These are phyloP conservation scores for Gadopsis marmoratus DNA, from an alignment of 2,797 vertebrate species.

Conservation along the genomic window DNA sequence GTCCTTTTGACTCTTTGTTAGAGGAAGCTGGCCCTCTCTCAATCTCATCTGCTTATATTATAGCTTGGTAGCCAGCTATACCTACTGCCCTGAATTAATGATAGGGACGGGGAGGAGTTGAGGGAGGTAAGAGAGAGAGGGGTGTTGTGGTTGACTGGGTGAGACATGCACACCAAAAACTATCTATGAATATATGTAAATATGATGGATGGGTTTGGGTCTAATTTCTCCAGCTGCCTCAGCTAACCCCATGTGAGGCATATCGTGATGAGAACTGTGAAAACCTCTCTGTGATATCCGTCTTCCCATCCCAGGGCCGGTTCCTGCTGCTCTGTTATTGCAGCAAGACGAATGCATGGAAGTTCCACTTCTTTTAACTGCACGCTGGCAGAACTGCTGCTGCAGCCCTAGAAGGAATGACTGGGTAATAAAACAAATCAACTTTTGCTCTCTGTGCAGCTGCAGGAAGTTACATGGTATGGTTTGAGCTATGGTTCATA, in stretches of 20 bases:
- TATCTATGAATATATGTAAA: constrained; percentile 78
- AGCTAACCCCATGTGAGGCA: constrained; percentile 67
- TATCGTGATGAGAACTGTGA: constrained; percentile 71
- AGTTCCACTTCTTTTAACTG: constrained; percentile 39
- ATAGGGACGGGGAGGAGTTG: constrained; percentile 28
- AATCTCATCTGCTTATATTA: constrained; percentile 84
- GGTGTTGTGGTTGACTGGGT: constrained; percentile 64
- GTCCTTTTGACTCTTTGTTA: constrained; percentile 84
- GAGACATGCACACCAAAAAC: constrained; percentile 63
- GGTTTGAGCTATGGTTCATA: not conserved
- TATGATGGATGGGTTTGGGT: constrained; percentile 76
- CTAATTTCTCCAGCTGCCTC: constrained; percentile 76
- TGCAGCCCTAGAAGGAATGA: constrained; percentile 41
- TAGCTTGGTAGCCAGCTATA: constrained; percentile 66
- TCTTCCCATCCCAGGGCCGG: constrained; percentile 54
- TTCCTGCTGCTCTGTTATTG: constrained; percentile 61
- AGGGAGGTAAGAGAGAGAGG: not conserved
- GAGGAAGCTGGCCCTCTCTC: constrained; percentile 75
- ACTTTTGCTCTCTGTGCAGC: constrained; percentile 27
- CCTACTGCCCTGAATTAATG: constrained; percentile 78
- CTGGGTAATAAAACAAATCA: constrained; percentile 23
- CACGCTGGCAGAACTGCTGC: constrained; percentile 53
- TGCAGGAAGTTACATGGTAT: constrained; percentile 9
- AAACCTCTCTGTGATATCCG: constrained; percentile 52
- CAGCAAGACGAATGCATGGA: constrained; percentile 52